Conservation (phyloP, 1,140 invertebrate genomes). For the Latrodectus geometricus region DNA sequence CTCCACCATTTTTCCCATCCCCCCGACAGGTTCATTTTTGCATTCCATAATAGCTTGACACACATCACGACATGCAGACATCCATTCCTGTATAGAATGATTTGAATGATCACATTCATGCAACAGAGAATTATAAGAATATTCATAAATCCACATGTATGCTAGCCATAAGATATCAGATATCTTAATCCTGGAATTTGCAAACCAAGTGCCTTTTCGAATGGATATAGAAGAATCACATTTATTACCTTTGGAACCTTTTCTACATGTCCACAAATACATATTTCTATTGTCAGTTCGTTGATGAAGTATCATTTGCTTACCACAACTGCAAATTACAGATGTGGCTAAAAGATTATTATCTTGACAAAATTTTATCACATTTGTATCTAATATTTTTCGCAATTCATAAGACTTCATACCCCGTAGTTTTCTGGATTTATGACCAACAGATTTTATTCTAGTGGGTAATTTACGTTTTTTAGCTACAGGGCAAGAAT, state of each 20-base stretch:
- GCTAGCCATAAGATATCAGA: background rate
- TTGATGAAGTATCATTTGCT: too few relatives aligned
- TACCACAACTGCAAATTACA: background rate
- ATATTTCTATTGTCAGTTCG: background rate
- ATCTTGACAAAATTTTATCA: slow-evolving; percentile 10
- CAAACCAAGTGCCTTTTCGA: background rate
- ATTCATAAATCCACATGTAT: slow-evolving; percentile 19
- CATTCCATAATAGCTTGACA: slow-evolving; percentile 8
- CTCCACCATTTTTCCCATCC: background rate
- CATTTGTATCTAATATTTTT: background rate
- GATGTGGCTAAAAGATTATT: slow-evolving; percentile 3
- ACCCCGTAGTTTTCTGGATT: background rate
- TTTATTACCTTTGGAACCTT: background rate
- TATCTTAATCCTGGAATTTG: background rate
- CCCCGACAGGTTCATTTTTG: background rate
- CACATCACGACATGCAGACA: background rate
- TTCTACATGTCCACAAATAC: slow-evolving; percentile 1
- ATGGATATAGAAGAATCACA: background rate
- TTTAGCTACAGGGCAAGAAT: too few relatives aligned
- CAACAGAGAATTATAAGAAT: background rate
- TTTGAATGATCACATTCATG: slow-evolving; percentile 3
- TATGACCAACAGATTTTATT: too few relatives aligned
- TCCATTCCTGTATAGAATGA: background rate
- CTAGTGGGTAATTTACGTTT: too few relatives aligned
- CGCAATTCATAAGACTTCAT: background rate